Base-by-base conservation (phyloP, 2,113 vertebrate species). In the Stigmatopora argus region DNA sequence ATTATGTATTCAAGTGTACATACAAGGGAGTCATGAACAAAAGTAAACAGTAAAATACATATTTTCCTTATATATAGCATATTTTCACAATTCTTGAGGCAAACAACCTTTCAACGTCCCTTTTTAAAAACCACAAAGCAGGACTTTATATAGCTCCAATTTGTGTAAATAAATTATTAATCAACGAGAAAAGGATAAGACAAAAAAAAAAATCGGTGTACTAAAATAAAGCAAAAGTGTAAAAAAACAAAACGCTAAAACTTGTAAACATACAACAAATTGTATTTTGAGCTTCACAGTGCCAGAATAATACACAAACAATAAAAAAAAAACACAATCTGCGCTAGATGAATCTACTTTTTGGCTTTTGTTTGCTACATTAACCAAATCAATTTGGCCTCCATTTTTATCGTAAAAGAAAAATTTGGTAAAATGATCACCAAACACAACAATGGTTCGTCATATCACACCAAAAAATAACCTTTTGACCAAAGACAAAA, bases 381-480 rank as follows among this genome's bases (percentile, higher is more conserved):
- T 45, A 19, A 45, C 41, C 7, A 15, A 45, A 19, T 41, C 18
- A 14, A 60, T 21, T 60, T 45, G 19, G 2, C 23, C 59, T 56
- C 51, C 18, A 19, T 41, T 55, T 55, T 12, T 23, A 53, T 53
- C 51, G 4, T 19, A 60, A 38, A 11, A 18, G 5, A 35, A 35
- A 60, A 45, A 10, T 12, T 18, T 12, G 13, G 69, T 49, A 12
- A 61, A 58, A 38, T 79, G 75, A 75, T 74, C 75, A 69, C 62
- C 26, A 31, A 56, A 64, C 58, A 69, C 78, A 69, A 78, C 66
- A 73, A 64, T 49, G 75, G 70, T 45, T 14, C 5, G 14, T 2
- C 7, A 14, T 15, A 56, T 31, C 5, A 2, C 13, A 31, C 3
- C 26, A 56, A 31, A 56, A 13, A 31, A 14, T 6, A 56, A 55